Conservation (phyloP, 2,113 vertebrate genomes). For the Salvelinus namaycush region DNA sequence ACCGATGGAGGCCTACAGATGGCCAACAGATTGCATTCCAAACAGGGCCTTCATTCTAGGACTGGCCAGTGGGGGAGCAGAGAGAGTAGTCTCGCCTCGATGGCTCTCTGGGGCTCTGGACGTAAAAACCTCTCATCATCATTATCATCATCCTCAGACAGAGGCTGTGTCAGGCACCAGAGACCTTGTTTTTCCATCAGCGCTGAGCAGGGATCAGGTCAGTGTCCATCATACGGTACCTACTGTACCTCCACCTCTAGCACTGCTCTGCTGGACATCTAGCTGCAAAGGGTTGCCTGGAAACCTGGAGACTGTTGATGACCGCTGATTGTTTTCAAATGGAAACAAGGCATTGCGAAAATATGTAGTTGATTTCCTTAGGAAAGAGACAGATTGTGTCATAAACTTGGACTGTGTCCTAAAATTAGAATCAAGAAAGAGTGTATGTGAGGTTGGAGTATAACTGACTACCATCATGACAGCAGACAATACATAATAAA, state of each 20-base stretch:
- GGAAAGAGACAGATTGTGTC: not conserved
- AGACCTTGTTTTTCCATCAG: slow-evolving; percentile 45
- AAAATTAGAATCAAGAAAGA: not conserved
- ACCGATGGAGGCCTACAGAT: slow-evolving; percentile 68
- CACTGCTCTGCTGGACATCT: slow-evolving; percentile 1
- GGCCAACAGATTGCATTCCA: slow-evolving; percentile 75
- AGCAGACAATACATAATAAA: no score
- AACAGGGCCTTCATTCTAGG: slow-evolving; percentile 56
- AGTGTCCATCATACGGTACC: slow-evolving; percentile 12
- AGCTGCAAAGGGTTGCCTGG: slow-evolving; percentile 16
- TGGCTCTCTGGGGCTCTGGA: slow-evolving; percentile 51
- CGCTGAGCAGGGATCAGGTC: slow-evolving; percentile 28
- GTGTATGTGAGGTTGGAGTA: not conserved
- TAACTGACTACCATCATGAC: not conserved
- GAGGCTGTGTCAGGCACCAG: slow-evolving; percentile 30
- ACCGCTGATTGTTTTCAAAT: slow-evolving; percentile 34
- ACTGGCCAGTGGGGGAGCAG: slow-evolving; percentile 29
- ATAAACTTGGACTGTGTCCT: not conserved
- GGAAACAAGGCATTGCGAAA: slow-evolving; percentile 18
- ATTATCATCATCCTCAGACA: slow-evolving; percentile 20
- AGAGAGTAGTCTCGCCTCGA: slow-evolving; percentile 38
- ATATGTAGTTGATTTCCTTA: not conserved
- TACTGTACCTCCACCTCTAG: not conserved
- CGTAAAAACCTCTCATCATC: slow-evolving; percentile 38
- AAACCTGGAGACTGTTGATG: slow-evolving; percentile 36